Evolutionary conservation across 2,888 invertebrate species (phyloP).

Genomic region (Scrobipalpa atriplicella): DNA sequence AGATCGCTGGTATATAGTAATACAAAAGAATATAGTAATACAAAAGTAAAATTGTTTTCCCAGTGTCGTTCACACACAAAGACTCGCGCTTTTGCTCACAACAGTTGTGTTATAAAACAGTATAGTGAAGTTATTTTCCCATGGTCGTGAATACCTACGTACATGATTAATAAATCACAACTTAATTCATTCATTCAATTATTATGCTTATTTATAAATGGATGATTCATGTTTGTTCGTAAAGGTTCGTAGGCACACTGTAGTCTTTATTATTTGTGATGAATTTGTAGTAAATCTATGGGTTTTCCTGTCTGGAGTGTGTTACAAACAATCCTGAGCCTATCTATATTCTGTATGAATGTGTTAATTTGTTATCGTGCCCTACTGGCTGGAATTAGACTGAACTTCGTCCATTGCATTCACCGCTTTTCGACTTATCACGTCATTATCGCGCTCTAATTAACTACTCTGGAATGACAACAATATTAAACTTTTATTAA

Average conservation of each 20-base stretch:
- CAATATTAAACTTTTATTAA: no score
- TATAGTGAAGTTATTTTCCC: conserved; percentile 10
- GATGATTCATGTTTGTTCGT: conserved; percentile 15
- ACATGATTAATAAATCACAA: conserved; percentile 16
- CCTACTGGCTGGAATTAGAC: conserved; percentile 18
- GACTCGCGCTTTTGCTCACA: conserved; percentile 2
- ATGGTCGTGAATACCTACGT: conserved; percentile 1
- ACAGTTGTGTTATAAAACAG: neutral
- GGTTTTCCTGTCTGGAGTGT: conserved; percentile 20
- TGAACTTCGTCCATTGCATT: conserved; percentile 2
- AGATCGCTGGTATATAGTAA: neutral
- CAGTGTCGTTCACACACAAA: conserved; percentile 1
- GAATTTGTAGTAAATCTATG: neutral
- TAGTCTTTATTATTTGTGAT: neutral
- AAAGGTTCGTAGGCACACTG: neutral
- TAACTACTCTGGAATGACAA: neutral
- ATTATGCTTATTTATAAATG: neutral
- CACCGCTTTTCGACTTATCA: neutral
- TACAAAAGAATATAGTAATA: neutral
- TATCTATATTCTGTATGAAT: neutral
- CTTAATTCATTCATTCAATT: conserved; percentile 8
- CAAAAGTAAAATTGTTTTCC: neutral
- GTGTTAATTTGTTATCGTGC: neutral
- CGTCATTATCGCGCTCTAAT: conserved; percentile 2
- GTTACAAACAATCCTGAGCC: neutral